Evolutionary conservation across 1,140 invertebrate species (phyloP).

Genomic region (Pectinophora gossypiella): DNA sequence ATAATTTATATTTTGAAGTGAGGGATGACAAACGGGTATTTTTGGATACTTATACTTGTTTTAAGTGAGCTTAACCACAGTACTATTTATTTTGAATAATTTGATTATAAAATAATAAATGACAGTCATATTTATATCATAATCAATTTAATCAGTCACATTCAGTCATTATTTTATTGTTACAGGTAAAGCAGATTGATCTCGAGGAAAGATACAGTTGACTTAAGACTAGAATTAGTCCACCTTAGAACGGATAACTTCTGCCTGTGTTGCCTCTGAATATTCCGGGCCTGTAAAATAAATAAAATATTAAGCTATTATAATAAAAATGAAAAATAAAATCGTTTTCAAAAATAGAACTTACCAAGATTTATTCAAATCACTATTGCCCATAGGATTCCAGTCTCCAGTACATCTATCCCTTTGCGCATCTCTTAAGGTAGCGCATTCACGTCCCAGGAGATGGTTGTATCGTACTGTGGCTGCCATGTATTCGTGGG

Average conservation of each 20-base stretch:
- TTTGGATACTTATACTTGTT: too few species aligned
- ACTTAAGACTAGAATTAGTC: neutral
- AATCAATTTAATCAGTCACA: too few species aligned
- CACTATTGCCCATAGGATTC: constrained; percentile 28
- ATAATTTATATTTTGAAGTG: too few species aligned
- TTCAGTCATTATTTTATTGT: neutral
- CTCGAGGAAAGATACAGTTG: neutral
- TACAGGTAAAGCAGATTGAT: neutral
- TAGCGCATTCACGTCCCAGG: constrained; percentile 13
- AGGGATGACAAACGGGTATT: too few species aligned
- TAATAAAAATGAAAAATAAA: too few species aligned
- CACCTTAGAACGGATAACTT: constrained; percentile 14
- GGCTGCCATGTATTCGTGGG: constrained; percentile 72
- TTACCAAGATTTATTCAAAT: constrained; percentile 24
- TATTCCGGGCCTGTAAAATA: constrained; percentile 26
- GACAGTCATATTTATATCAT: too few species aligned
- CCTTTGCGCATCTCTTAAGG: constrained; percentile 11
- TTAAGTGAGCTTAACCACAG: too few species aligned
- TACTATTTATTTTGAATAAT: too few species aligned
- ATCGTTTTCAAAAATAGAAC: neutral
- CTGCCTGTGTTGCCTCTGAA: constrained; percentile 24
- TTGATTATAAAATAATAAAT: too few species aligned
- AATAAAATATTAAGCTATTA: constrained; percentile 4
- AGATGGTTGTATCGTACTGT: constrained; percentile 41
- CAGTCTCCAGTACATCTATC: constrained; percentile 15